These are phyloP conservation scores for Philonicus albiceps DNA, from an alignment of 2,888 invertebrate genomes.

Conservation along the genomic window DNA sequence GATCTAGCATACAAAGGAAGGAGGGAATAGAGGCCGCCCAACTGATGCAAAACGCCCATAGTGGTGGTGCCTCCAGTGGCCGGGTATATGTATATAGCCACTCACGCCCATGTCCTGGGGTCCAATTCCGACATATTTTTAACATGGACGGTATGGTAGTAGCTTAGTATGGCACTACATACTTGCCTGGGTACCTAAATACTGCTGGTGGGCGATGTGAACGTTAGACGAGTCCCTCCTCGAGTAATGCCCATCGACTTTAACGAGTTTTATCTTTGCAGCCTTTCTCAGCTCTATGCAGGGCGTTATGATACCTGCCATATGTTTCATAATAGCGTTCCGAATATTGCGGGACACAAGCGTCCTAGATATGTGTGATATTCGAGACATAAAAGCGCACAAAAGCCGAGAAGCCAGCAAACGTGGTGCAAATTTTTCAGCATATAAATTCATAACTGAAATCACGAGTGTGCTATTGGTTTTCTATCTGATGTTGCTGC, in stretches of 20 bases:
- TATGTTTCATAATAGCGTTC: neutral
- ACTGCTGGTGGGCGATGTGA: neutral
- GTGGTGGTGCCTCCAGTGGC: neutral
- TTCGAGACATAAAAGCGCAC: neutral
- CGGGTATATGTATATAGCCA: neutral
- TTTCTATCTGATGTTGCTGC: neutral
- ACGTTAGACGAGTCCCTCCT: neutral
- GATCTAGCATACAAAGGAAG: neutral
- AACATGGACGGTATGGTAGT: neutral
- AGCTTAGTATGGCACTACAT: neutral
- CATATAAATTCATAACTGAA: neutral
- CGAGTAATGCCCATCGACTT: conserved; percentile 35
- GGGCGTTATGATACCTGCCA: neutral
- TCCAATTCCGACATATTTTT: neutral
- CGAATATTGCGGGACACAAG: neutral
- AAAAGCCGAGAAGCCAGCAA: neutral
- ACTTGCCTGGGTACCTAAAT: neutral
- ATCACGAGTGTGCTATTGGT: neutral
- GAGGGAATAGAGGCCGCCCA: neutral
- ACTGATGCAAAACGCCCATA: neutral
- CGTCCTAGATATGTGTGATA: neutral
- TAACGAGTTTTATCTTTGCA: conserved; percentile 33
- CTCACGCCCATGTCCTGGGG: neutral
- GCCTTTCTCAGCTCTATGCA: neutral
- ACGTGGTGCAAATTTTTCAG: neutral